Base-by-base conservation (phyloP, 2,888 invertebrate genomes). In the Heteromurus nitidus region DNA sequence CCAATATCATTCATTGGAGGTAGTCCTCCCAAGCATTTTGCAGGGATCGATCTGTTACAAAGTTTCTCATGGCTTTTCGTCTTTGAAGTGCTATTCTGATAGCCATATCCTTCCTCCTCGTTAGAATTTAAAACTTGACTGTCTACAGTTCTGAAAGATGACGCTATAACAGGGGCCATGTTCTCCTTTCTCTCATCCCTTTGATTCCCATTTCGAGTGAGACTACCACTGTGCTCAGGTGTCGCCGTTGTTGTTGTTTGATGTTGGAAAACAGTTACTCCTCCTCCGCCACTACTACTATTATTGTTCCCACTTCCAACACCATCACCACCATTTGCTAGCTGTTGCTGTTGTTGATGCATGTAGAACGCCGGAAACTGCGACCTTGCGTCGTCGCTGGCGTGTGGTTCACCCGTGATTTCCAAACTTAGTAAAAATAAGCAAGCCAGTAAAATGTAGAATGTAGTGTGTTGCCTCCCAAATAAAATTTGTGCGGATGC, bases 1-100 rank as follows among this genome's bases (percentile, higher is more conserved):
- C 84, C 84, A 1, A 67, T 67, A 24, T 82, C 82, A 3, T 72
- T 64, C 60, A 82, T 81, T 1, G 84, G 84, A 11, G 84, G 84
- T 18, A 84, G 53, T 20, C 53, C 55, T 16, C 69, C 69, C 18
- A 84, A 26, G 42, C 84, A 84, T 28, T 18, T n/a, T n/a, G 44
- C 44, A 74, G 58, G n/a, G 82, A 24, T 16, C 22, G 26, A 24
- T 36, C 11, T 1, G n/a, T 64, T 31, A 74, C 60, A 44, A 73
- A 73, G 5, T 22, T n/a, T 20, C 11, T 28, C 24, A 3, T 53
- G 11, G 18, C 31, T 53, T 65, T 67, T 22, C 55, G 36, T 24
- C 69, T 62, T 62, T 26, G 28, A 20, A 36, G 18, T 18, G n/a
- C 22, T 16, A 20, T 26, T 18, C 24, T 20, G 50, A 13, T 11